Percentiles rank a stretch among this genome's conserved stretches.
These are phyloP conservation scores for Anableps anableps DNA, from an alignment of 2,797 vertebrate genomes.

Conservation along the genomic window DNA sequence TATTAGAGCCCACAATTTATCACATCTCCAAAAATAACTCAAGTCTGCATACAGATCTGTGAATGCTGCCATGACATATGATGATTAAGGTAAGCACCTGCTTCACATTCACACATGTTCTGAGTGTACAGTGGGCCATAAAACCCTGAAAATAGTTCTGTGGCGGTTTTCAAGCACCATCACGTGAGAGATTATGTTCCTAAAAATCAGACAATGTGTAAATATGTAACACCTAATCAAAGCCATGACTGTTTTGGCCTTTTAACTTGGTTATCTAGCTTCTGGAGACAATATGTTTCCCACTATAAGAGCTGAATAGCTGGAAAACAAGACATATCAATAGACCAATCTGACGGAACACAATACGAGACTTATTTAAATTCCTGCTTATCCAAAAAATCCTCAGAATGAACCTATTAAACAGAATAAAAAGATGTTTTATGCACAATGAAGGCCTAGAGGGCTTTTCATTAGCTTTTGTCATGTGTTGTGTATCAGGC, in stretches of 20 bases:
- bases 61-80: conserved; percentile 10
- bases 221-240: no score
- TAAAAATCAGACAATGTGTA: neutral
- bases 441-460: neutral
- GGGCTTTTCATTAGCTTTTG: neutral
- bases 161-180: neutral
- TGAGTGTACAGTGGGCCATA: neutral
- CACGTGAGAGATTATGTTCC: conserved; percentile 13
- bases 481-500: neutral
- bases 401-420: neutral
- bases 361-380: neutral
- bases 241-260: neutral
- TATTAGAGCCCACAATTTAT: conserved; percentile 23
- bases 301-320: neutral
- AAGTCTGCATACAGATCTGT: conserved; percentile 22
- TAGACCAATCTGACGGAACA: neutral
- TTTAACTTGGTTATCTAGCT: neutral
- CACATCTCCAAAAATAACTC: conserved; percentile 46
- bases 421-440: neutral
- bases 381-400: neutral
- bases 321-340: neutral
- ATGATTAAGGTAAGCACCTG: conserved; percentile 15
- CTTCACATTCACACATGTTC: conserved; percentile 5
- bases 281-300: neutral
- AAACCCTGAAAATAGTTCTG: neutral